phyloP scores from a whole-genome alignment of 2,113 vertebrate genomes.

The Chlamydotis undulata region DNA sequence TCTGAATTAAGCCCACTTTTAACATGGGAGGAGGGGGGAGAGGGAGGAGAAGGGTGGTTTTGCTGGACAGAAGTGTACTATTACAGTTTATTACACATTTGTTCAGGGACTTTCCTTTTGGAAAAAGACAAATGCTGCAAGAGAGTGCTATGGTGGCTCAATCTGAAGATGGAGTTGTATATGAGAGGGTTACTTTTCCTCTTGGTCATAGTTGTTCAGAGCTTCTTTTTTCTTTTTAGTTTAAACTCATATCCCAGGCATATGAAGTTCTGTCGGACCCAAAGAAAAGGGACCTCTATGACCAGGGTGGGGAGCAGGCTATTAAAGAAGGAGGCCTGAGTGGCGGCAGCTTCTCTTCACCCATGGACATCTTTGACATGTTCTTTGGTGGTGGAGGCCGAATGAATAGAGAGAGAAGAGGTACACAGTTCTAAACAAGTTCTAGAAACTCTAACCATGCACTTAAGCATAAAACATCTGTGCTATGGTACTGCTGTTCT shows the following conservation, averaged over 20 bases:
- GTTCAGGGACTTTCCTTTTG: neutral
- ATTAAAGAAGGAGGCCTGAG: conserved; percentile 93
- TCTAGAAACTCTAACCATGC: conserved; percentile 59
- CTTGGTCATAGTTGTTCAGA: conserved; percentile 63
- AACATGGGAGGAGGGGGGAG: neutral
- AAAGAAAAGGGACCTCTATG: conserved; percentile 94
- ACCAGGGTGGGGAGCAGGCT: conserved; percentile 96
- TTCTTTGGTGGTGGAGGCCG: conserved; percentile 96
- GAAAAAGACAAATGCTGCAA: neutral
- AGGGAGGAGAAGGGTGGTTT: neutral
- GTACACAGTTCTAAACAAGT: conserved; percentile 75
- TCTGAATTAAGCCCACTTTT: neutral
- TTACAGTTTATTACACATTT: neutral
- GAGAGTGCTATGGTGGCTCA: neutral
- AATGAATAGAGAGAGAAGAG: conserved; percentile 93
- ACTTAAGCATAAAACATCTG: conserved; percentile 25
- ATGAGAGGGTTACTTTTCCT: conserved; percentile 42
- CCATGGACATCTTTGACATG: conserved; percentile 99
- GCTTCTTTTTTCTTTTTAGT: conserved; percentile 80
- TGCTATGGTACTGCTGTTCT: conserved; percentile 47
- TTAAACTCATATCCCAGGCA: conserved; percentile 98
- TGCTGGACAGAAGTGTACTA: neutral
- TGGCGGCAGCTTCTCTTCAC: conserved; percentile 86
- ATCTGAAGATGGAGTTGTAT: neutral
- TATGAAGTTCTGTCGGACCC: conserved; percentile 97